phyloP scores from a whole-genome alignment of 2,888 invertebrate genomes.

The Eupithecia abbreviata region DNA sequence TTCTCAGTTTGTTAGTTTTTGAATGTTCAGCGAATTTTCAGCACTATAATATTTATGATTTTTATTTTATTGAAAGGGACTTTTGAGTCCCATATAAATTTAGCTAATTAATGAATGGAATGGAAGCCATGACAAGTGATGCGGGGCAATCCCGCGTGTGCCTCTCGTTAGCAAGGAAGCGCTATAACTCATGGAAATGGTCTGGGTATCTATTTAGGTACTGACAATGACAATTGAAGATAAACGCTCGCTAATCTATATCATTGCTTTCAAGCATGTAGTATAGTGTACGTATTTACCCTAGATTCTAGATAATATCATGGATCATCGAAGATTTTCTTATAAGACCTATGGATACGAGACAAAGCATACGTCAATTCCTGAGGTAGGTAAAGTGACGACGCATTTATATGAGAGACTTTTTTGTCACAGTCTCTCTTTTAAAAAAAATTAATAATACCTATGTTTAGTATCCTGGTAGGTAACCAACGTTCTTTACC shows the following conservation, averaged over 20 bases:
- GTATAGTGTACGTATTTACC: neutral
- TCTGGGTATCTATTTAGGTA: neutral
- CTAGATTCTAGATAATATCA: neutral
- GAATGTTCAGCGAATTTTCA: neutral
- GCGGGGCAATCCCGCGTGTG: slow-evolving; percentile 10
- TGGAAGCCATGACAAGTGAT: slow-evolving; percentile 10
- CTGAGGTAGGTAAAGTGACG: too few relatives aligned
- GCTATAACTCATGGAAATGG: slow-evolving; percentile 14
- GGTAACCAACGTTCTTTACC: too few relatives aligned
- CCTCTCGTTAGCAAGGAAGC: slow-evolving; percentile 14
- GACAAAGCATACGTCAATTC: neutral
- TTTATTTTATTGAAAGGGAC: neutral
- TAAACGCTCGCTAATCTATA: slow-evolving; percentile 9
- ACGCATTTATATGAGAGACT: too few relatives aligned
- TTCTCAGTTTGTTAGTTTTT: slow-evolving; percentile 37
- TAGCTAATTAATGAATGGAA: neutral
- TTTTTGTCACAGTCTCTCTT: neutral
- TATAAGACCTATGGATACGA: neutral
- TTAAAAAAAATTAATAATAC: neutral
- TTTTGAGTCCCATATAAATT: neutral
- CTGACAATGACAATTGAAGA: slow-evolving; percentile 9
- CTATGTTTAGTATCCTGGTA: too few relatives aligned
- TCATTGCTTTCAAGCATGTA: neutral
- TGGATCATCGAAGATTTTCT: neutral
- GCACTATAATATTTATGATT: neutral